These are phyloP conservation scores for Abscondita cerata DNA, from an alignment of 2,888 invertebrate genomes.

Conservation along the genomic window DNA sequence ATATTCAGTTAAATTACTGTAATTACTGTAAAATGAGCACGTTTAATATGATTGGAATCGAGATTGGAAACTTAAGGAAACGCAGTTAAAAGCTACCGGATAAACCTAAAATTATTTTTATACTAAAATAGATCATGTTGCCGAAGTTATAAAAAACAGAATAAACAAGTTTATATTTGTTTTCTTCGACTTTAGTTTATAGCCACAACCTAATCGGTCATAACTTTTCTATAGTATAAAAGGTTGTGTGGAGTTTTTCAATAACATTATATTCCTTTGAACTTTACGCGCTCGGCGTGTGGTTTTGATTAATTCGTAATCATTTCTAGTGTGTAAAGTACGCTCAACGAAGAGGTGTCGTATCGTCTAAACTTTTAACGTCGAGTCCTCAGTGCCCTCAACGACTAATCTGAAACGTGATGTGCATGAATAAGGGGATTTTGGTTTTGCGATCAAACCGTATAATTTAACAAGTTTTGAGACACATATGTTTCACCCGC, in stretches of 20 bases:
- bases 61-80: too few relatives aligned
- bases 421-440: conserved; percentile 46
- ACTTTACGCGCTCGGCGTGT: background rate
- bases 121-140: conserved; percentile 8
- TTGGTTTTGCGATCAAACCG: conserved; percentile 50
- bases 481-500: conserved; percentile 33
- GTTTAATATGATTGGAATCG: too few relatives aligned
- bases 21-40: too few relatives aligned
- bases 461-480: conserved; percentile 54
- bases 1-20: too few relatives aligned
- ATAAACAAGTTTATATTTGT: conserved; percentile 11
- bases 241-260: conserved; percentile 6
- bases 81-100: background rate
- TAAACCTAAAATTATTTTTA: conserved; percentile 4
- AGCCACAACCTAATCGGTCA: conserved; percentile 10
- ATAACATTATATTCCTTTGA: conserved; percentile 9
- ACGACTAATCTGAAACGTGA: conserved; percentile 55
- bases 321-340: conserved; percentile 26
- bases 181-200: conserved; percentile 10
- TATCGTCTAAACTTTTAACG: conserved; percentile 37
- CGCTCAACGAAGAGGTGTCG: conserved; percentile 28
- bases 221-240: conserved; percentile 8
- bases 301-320: conserved; percentile 27
- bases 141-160: conserved; percentile 6
- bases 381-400: conserved; percentile 41